Evolutionary conservation across 1,140 invertebrate genomes (phyloP), one percentile per base, ranked within the genome.

Genomic region (Dendroctonus ponderosae): DNA sequence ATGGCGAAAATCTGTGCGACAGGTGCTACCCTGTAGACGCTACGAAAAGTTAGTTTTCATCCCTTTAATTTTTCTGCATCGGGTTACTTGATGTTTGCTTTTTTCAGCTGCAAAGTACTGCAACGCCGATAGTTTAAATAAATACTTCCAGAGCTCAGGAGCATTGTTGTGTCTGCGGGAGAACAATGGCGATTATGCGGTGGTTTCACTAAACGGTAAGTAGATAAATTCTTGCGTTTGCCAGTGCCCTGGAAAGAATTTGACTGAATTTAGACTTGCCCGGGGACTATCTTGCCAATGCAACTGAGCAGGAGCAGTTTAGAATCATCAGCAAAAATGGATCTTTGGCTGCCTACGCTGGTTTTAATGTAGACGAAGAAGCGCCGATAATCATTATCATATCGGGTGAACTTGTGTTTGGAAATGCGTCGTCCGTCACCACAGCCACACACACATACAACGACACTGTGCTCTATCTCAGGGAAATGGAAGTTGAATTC

Each of bases 131-230:
- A 0, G 12, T 8, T 75, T 72, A 0, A 87, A 87, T 73, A 63
- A 71, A 53, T 91, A 83, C 78, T 89, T 85, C 72, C 88, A 88
- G 0, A 86, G 87, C 77, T 80, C 83, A 42, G 87, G 87, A 8
- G 82, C 85, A 3, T 67, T 89, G 3, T 74, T 76, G 5, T 89
- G 87, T 71, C 74, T 89, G 0, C 73, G 71, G 0, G 76, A 82
- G 48, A 77, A 78, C 3, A 73, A 74, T 43, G 85, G 82, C 1
- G 83, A 88, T 70, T 82, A 89, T 39, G 86, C 86, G 0, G 84
- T 88, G 63, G 73, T 88, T 2, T 82, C 68, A 5, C 62, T 71
- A 61, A 67, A 67, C 12, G 67, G 70, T 75, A 71, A 68, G 53
- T 60, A 37, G 37, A 56, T 37, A 2, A 56, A 56, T 12, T 3